These are phyloP conservation scores for Megamerina dolium DNA, from an alignment of 2,888 invertebrate genomes.

Conservation along the genomic window DNA sequence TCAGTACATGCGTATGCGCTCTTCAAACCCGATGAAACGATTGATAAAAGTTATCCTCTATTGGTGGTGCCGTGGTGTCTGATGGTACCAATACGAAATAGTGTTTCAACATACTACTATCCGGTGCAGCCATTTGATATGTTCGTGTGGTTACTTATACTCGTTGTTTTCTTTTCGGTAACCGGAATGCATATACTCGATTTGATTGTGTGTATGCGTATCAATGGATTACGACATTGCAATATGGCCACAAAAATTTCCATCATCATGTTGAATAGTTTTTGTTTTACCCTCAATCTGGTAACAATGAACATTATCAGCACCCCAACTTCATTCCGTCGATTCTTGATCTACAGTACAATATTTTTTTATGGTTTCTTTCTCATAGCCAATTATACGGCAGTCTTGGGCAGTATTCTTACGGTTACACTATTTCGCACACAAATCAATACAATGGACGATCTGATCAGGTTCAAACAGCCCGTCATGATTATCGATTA, in stretches of 20 bases:
- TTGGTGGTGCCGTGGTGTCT: conserved; percentile 37
- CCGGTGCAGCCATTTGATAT: conserved; percentile 31
- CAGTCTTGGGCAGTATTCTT: conserved; percentile 35
- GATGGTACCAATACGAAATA: conserved; percentile 29
- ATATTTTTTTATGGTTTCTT: too few relatives aligned
- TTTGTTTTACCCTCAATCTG: conserved; percentile 32
- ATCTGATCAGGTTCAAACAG: too few relatives aligned
- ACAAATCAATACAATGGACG: conserved; percentile 36
- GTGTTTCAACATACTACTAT: conserved; percentile 31
- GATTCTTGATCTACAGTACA: conserved; percentile 24
- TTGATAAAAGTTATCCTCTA: conserved; percentile 36
- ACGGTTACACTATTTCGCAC: conserved; percentile 34
- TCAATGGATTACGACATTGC: not conserved
- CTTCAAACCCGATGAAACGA: conserved; percentile 26
- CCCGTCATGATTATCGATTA: too few relatives aligned
- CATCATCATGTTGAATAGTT: conserved; percentile 18
- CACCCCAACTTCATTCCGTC: conserved; percentile 19
- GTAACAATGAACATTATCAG: conserved; percentile 21
- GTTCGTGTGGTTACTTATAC: conserved; percentile 28
- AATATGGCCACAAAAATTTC: not conserved
- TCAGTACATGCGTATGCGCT: conserved; percentile 36
- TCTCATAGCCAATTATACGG: conserved; percentile 34
- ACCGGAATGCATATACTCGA: too few relatives aligned
- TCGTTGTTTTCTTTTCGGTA: conserved; percentile 23
- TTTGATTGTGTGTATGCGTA: too few relatives aligned